phyloP scores from a whole-genome alignment of 2,113 vertebrate genomes.

The Seriola dumerili region DNA sequence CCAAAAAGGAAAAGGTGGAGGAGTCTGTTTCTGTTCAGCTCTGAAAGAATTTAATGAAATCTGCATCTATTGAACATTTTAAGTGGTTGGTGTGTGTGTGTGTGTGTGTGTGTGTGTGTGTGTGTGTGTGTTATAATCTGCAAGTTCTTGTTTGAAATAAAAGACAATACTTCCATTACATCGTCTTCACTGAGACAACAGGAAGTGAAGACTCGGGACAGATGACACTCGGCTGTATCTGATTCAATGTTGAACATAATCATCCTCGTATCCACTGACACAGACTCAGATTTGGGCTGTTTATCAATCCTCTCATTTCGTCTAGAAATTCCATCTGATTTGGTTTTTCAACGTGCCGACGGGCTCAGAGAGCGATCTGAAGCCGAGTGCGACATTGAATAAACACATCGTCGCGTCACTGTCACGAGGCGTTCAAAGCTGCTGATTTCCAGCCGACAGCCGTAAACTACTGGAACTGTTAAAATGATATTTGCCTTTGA shows the following conservation, averaged over 20 bases:
- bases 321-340: conserved; percentile 13
- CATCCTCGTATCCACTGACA: not conserved
- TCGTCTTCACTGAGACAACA: not conserved
- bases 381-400: conserved; percentile 52
- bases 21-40: not conserved
- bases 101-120: too few species aligned
- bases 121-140: not conserved
- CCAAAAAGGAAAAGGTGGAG: conserved; percentile 7
- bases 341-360: not conserved
- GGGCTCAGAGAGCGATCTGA: conserved; percentile 20
- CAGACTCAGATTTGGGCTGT: not conserved
- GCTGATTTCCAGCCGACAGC: conserved; percentile 14
- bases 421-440: conserved; percentile 32
- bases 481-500: not conserved
- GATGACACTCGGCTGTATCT: not conserved
- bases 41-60: not conserved
- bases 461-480: not conserved
- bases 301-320: not conserved
- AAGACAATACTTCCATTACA: not conserved
- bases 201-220: not conserved
- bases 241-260: not conserved
- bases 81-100: not conserved
- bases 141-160: conserved; percentile 4
- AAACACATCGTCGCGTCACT: conserved; percentile 11
- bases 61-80: not conserved